Evolutionary conservation across 1,140 invertebrate species (phyloP).

Genomic region (Ceratitis capitata): DNA sequence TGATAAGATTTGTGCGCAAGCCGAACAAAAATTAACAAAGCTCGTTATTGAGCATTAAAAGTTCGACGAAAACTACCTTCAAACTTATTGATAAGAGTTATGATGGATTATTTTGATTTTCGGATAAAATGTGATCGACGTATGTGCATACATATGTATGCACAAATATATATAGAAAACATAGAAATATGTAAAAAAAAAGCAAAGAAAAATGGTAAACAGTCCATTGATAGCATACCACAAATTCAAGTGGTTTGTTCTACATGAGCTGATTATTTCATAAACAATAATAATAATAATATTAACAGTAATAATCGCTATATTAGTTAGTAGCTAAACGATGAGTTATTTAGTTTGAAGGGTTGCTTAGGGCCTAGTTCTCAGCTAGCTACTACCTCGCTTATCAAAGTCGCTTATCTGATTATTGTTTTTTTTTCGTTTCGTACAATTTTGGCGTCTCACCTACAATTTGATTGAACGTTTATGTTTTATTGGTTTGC

Average conservation of each 20-base stretch:
- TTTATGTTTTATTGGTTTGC: neutral
- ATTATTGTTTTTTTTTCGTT: constrained; percentile 3
- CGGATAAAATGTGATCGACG: neutral
- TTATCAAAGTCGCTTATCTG: neutral
- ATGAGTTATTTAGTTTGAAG: neutral
- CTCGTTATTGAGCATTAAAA: neutral
- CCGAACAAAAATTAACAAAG: neutral
- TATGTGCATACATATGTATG: too few relatives aligned
- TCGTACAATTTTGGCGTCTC: neutral
- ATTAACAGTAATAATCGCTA: neutral
- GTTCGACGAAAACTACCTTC: constrained; percentile 1
- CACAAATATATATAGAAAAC: neutral
- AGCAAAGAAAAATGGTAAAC: neutral
- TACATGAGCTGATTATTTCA: neutral
- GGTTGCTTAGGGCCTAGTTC: neutral
- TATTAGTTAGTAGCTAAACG: neutral
- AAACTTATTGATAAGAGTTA: constrained; percentile 8
- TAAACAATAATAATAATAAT: neutral
- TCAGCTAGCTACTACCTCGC: neutral
- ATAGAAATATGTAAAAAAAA: neutral
- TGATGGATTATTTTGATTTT: constrained; percentile 29
- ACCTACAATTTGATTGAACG: neutral
- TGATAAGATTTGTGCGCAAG: neutral
- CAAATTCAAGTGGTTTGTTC: neutral
- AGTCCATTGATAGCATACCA: neutral